Conservation (phyloP, 2,113 vertebrate genomes). For the Paralichthys olivaceus region DNA sequence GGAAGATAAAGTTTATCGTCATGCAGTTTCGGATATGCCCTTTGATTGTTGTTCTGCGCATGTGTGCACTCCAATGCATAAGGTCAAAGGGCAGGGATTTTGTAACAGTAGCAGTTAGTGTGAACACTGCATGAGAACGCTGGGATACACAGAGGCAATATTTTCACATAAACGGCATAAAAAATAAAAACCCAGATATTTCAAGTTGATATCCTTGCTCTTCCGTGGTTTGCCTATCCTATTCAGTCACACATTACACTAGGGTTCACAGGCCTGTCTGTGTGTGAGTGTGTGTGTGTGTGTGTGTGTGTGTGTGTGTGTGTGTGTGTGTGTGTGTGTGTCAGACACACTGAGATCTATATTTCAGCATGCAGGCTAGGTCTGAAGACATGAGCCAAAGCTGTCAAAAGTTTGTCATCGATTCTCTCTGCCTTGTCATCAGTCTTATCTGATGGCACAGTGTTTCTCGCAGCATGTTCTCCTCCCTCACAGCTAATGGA, state of each 20-base stretch:
- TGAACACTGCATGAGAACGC: slow-evolving; percentile 25
- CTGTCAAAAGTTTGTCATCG: slow-evolving; percentile 88
- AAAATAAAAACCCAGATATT: slow-evolving; percentile 4
- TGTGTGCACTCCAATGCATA: slow-evolving; percentile 40
- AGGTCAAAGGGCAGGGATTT: slow-evolving; percentile 64
- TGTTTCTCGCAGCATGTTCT: slow-evolving; percentile 60
- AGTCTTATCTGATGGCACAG: slow-evolving; percentile 83
- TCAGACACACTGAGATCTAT: slow-evolving; percentile 78
- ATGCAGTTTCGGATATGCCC: slow-evolving; percentile 36
- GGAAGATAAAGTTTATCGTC: slow-evolving; percentile 24
- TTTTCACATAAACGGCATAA: not conserved
- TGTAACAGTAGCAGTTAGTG: slow-evolving; percentile 28
- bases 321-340: slow-evolving; percentile 78
- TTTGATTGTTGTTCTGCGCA: slow-evolving; percentile 46
- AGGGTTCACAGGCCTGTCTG: slow-evolving; percentile 29
- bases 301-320: slow-evolving; percentile 59
- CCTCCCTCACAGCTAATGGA: slow-evolving; percentile 66
- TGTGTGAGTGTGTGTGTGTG: slow-evolving; percentile 48
- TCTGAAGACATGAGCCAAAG: slow-evolving; percentile 81
- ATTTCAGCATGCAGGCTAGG: slow-evolving; percentile 83
- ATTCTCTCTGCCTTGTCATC: slow-evolving; percentile 86
- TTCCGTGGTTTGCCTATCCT: slow-evolving; percentile 24
- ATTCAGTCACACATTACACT: slow-evolving; percentile 51
- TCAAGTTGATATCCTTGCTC: slow-evolving; percentile 12
- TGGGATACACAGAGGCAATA: slow-evolving; percentile 3